Evolutionary conservation across 2,888 invertebrate genomes (phyloP).

Genomic region (Branchellion lobata): DNA sequence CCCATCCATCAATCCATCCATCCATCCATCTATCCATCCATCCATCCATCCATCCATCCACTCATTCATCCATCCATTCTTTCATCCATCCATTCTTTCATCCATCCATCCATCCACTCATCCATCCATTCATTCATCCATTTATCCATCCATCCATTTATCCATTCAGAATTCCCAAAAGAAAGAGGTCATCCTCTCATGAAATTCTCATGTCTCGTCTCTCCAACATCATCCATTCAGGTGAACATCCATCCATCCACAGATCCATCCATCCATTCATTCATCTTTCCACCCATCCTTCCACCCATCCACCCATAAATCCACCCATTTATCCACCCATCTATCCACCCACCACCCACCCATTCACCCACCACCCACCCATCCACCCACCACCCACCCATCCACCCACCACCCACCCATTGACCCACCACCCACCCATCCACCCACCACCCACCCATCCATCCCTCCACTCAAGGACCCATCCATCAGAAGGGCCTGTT

Average conservation of each 20-base stretch:
- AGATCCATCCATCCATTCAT: neutral
- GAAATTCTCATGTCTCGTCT: neutral
- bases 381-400: neutral
- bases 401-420: neutral
- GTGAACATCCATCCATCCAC: neutral
- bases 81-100: too few species aligned
- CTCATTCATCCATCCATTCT: too few species aligned
- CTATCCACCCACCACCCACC: neutral
- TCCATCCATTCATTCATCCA: too few species aligned
- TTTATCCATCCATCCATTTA: too few species aligned
- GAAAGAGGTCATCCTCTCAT: neutral
- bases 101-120: too few species aligned
- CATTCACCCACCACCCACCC: neutral
- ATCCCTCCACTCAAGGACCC: neutral
- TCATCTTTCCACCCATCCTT: neutral
- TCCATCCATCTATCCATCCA: too few species aligned
- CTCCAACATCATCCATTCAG: neutral
- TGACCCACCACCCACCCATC: too few species aligned
- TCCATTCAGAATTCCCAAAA: constrained; percentile 5
- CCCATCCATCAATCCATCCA: too few species aligned
- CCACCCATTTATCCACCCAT: neutral
- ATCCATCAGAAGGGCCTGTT: constrained; percentile 12
- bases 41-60: too few species aligned
- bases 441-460: neutral
- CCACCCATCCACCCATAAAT: neutral